phyloP scores from a whole-genome alignment of 2,888 invertebrate genomes.

The Ochropleura plecta region DNA sequence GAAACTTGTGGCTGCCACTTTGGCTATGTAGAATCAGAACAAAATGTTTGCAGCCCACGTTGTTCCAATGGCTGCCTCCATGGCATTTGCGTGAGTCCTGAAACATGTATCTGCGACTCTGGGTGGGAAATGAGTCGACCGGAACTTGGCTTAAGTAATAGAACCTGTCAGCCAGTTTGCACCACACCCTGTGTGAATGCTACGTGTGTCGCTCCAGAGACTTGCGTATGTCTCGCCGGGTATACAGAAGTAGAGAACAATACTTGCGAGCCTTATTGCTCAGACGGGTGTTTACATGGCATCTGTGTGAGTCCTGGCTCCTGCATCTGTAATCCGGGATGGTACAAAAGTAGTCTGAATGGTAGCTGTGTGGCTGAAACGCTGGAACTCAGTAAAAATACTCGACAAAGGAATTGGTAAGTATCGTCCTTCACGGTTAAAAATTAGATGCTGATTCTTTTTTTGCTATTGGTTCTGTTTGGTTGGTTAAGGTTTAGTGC shows the following conservation, averaged over 20 bases:
- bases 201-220: conserved; percentile 40
- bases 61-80: conserved; percentile 31
- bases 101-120: conserved; percentile 17
- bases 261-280: conserved; percentile 32
- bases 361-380: conserved; percentile 20
- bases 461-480: not conserved
- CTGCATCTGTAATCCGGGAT: conserved; percentile 41
- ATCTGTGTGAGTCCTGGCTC: conserved; percentile 30
- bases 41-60: conserved; percentile 25
- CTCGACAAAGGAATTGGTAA: conserved; percentile 3
- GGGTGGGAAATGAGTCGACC: conserved; percentile 22
- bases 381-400: not conserved
- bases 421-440: not conserved
- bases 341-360: conserved; percentile 25
- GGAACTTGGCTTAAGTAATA: not conserved
- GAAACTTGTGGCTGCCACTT: conserved; percentile 37
- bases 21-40: conserved; percentile 5
- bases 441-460: not conserved
- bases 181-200: conserved; percentile 26
- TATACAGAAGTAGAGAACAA: not conserved
- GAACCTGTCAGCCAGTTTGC: conserved; percentile 29
- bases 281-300: conserved; percentile 23
- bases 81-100: conserved; percentile 29
- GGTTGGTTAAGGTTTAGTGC: too few species aligned
- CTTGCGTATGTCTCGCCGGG: conserved; percentile 40